phyloP scores from a whole-genome alignment of 2,888 invertebrate genomes.

The Sericinus montela region DNA sequence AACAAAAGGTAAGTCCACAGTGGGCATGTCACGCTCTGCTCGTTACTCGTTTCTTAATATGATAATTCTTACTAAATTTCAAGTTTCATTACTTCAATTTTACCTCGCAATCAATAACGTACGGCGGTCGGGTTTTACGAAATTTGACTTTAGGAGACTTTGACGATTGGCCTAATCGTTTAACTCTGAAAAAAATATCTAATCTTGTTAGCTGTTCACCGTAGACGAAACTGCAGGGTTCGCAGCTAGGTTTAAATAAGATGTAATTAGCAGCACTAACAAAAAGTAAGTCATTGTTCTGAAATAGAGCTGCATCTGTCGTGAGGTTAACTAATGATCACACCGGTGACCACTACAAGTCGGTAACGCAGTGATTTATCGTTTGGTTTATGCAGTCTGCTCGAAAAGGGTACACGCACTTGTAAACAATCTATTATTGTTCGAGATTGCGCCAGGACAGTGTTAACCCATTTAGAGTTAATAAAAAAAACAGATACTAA shows the following conservation, averaged over 20 bases:
- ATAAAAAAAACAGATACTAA: too few species aligned
- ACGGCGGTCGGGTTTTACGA: too few species aligned
- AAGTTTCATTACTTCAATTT: too few species aligned
- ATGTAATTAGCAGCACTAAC: neutral
- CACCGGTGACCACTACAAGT: conserved; percentile 46
- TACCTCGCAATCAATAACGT: too few species aligned
- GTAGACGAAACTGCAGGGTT: too few species aligned
- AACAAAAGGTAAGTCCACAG: too few species aligned
- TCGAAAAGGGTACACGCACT: conserved; percentile 31
- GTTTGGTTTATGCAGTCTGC: neutral
- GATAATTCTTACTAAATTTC: too few species aligned
- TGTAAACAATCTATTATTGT: conserved; percentile 17
- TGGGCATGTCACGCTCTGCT: too few species aligned
- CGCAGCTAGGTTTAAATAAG: neutral
- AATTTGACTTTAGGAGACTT: too few species aligned
- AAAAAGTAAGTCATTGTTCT: conserved; percentile 19
- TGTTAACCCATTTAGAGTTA: conserved; percentile 7
- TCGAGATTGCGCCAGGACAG: conserved; percentile 1
- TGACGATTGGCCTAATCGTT: too few species aligned
- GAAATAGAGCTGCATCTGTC: conserved; percentile 59
- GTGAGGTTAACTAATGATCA: conserved; percentile 61
- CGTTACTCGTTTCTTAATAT: too few species aligned
- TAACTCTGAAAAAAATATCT: too few species aligned
- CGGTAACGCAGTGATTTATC: conserved; percentile 52
- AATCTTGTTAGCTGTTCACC: neutral